phyloP scores from a whole-genome alignment of 2,113 vertebrate genomes.

The Malaclemys terrapin region DNA sequence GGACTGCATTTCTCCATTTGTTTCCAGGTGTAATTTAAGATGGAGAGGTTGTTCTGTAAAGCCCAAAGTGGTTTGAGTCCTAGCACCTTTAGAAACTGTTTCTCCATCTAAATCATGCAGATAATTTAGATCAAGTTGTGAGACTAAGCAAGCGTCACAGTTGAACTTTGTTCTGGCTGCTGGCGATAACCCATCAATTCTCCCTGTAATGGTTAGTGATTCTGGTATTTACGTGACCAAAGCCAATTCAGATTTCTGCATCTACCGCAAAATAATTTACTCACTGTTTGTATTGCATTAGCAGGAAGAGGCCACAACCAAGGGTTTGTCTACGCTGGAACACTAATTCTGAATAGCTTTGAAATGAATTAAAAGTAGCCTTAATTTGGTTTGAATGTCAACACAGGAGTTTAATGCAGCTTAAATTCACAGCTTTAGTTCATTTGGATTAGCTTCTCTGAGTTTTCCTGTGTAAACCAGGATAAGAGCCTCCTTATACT shows the following conservation, averaged over 20 bases:
- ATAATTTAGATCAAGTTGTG: rapidly evolving
- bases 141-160: not conserved
- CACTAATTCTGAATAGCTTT: too few species aligned
- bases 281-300: not conserved
- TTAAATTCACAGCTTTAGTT: not conserved
- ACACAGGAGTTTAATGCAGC: not conserved
- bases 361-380: not conserved
- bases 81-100: rapidly evolving
- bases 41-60: not conserved
- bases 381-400: not conserved
- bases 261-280: not conserved
- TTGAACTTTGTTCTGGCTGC: not conserved
- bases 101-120: rapidly evolving
- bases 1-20: not conserved
- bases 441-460: not conserved
- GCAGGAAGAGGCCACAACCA: not conserved
- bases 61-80: not conserved
- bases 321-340: not conserved
- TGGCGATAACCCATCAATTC: not conserved
- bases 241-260: not conserved
- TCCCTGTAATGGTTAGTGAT: not conserved
- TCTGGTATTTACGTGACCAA: not conserved
- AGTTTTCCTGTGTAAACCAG: not conserved
- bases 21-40: too few species aligned
- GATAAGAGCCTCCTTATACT: not conserved